Evolutionary conservation across 2,888 invertebrate genomes (phyloP), one percentile per base, ranked within the genome.

Genomic region (Heliconius ismenius): DNA sequence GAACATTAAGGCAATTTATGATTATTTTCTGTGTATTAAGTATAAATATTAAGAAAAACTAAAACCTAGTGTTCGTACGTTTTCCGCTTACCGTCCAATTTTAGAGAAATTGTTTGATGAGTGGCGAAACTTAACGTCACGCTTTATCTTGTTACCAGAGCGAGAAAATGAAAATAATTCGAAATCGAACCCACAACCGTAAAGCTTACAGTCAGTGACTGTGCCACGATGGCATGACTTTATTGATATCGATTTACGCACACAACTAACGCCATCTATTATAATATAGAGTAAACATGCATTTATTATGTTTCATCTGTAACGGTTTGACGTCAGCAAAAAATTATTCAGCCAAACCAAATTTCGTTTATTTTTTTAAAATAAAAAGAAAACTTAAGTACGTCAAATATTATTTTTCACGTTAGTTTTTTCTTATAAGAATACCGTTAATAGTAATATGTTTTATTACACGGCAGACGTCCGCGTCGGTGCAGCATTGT

Each of bases 401-500:
- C 24, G 32, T 32, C 32, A 24, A 68, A 68, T 39, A 18, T 32
- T 24, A 4, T 67, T 49, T 68, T 68, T 68, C 28, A 26, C 26
- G 65, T 67, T 67, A 67, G 6, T 39, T 58, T 70, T 70, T 58
- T 70, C 58, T 7, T 70, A 70, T 70, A 70, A n/a, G 70, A 58
- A 39, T 73, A 73, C 73, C 62, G 73, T 62, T 73, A 73, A 73
- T 24, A 73, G 26, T 73, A 39, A 62, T 73, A 73, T 73, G 39
- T 73, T 60, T 73, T 62, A 73, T 73, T 73, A 73, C 60, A 26
- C 43, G 39, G 60, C 21, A 13, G 36, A 60, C 70, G 68, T 43
- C 68, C 32, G 32, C 32, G 32, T 32, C 32, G 54, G 70, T 74
- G 60, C 82, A 83, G 84, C 83, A 79, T 80, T 81, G 81, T 81